phyloP scores from a whole-genome alignment of 2,888 invertebrate genomes.

The Iselma pallidipennis region DNA sequence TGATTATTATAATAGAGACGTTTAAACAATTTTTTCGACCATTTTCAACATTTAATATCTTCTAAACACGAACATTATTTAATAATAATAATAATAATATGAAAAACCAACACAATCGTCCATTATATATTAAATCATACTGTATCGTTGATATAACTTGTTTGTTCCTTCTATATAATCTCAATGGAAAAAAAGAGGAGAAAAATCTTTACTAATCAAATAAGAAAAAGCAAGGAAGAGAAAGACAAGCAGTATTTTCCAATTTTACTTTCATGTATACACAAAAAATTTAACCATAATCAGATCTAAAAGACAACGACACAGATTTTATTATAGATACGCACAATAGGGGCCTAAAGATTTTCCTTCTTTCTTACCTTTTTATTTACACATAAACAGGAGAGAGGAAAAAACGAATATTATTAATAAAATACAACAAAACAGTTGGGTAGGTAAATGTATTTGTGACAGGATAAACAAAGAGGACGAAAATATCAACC shows the following conservation, averaged over 20 bases:
- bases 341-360: too few relatives aligned
- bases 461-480: background rate
- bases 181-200: background rate
- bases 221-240: conserved; percentile 6
- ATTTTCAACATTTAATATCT: background rate
- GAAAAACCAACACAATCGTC: conserved; percentile 13
- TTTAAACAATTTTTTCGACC: background rate
- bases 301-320: too few relatives aligned
- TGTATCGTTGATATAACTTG: conserved; percentile 26
- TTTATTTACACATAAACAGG: too few relatives aligned
- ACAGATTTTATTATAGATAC: too few relatives aligned
- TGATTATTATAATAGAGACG: background rate
- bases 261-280: too few relatives aligned
- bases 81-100: too few relatives aligned
- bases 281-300: too few relatives aligned
- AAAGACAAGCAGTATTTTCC: background rate
- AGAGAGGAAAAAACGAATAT: too few relatives aligned
- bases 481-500: background rate
- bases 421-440: too few relatives aligned
- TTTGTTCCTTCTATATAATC: conserved; percentile 21
- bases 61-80: background rate
- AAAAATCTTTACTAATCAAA: conserved; percentile 29
- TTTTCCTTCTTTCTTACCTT: too few relatives aligned
- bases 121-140: conserved; percentile 24
- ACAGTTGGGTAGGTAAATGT: background rate